Evolutionary conservation across 2,797 vertebrate species (phyloP), one percentile per base, ranked within the genome.

Genomic region (Heterohyrax brucei): DNA sequence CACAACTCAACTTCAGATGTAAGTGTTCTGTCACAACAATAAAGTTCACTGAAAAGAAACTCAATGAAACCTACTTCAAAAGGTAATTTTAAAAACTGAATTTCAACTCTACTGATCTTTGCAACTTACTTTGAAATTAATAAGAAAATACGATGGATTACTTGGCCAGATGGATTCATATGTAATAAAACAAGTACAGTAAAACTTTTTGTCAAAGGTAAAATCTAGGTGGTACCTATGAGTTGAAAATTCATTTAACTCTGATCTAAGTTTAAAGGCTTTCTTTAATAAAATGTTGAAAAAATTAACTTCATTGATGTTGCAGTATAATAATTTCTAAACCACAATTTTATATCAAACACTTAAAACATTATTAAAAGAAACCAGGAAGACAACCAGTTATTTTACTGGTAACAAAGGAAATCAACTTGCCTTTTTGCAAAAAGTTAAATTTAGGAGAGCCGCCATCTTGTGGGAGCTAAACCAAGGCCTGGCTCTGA

Each of bases 1-100:
- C 61, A 77, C 50, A 93, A 93, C 44, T 56, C 30, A 68, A 89
- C 48, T 88, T 93, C 28, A 75, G 33, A 89, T 56, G 56, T 64
- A 87, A 75, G 83, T 24, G 22, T 26, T 89, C 39, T 56, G 59
- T 93, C 28, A 83, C 18, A 89, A 93, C 28, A 88, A 82, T 56
- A 77, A 76, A 30, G 26, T 70, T 70, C 56, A 80, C 19, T 21
- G n/a, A 70, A 21, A 89, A 56, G 46, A 81, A 90, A 89, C 50
- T 9, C 50, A 7, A 7, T 75, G 61, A n/a, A 77, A 90, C 16
- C 39, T 75, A 83, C 48, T 16, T 82, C 48, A 68, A 89, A 76
- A 83, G 30, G 39, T 12, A 64, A 81, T 78, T 93, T 76, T 76
- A 88, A 82, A 88, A 89, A 77, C 0, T 77, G 14, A 83, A 93